These are phyloP conservation scores for Lagria hirta DNA, from an alignment of 2,888 invertebrate species.

Conservation along the genomic window DNA sequence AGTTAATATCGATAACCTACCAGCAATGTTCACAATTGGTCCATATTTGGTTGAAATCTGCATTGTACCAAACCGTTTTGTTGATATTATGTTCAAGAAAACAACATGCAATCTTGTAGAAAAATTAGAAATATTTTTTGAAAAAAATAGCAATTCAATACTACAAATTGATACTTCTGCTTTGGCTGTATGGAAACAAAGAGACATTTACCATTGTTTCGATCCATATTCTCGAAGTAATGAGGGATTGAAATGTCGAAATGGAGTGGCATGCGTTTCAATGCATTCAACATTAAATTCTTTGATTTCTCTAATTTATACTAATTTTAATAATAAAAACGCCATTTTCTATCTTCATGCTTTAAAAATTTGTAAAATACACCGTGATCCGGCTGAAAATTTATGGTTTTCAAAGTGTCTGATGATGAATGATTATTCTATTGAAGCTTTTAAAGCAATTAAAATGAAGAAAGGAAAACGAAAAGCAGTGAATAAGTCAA, in stretches of 20 bases:
- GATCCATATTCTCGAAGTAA: constrained; percentile 66
- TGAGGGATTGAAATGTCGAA: constrained; percentile 57
- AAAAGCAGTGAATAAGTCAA: constrained; percentile 42
- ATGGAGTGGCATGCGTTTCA: constrained; percentile 62
- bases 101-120: constrained; percentile 57
- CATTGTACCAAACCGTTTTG: constrained; percentile 59
- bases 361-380: constrained; percentile 61
- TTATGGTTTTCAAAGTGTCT: constrained; percentile 44
- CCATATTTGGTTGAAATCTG: constrained; percentile 62
- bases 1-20: constrained; percentile 59
- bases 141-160: constrained; percentile 54
- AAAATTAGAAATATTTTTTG: constrained; percentile 59
- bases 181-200: constrained; percentile 65
- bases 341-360: constrained; percentile 62
- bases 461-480: constrained; percentile 36
- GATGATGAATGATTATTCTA: constrained; percentile 44
- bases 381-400: constrained; percentile 48
- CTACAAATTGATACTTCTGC: constrained; percentile 62
- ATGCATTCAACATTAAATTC: constrained; percentile 64
- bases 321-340: constrained; percentile 58
- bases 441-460: constrained; percentile 46
- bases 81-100: constrained; percentile 55
- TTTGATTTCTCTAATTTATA: constrained; percentile 57
- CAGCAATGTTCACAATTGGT: constrained; percentile 60
- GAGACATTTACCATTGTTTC: constrained; percentile 64